A percentile compares a stretch with the other conserved stretches of the same genome.
phyloP scores from a whole-genome alignment of 92 coral and sea anemone genomes.

The Ricordea florida region DNA sequence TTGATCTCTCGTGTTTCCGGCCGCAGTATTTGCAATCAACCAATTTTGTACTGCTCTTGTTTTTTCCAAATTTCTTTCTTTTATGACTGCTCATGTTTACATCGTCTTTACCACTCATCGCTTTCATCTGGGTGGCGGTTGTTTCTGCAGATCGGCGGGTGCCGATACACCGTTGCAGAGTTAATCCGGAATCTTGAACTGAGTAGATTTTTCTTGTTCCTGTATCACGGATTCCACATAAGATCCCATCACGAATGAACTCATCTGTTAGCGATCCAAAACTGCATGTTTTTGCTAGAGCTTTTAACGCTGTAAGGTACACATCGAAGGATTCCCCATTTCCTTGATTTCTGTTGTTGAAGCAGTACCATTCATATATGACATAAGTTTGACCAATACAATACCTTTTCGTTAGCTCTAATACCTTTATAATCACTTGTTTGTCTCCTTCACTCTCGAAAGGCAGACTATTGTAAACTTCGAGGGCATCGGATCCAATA shows the following conservation, averaged over 20 bases:
- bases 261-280: no score
- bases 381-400: no score
- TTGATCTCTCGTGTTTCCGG: conserved; percentile 25
- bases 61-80: conserved; percentile 6
- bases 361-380: no score
- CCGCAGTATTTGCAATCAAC: conserved; percentile 44
- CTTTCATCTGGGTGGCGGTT: conserved; percentile 23
- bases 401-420: conserved; percentile 28
- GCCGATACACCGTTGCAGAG: no score
- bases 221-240: no score
- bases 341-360: no score
- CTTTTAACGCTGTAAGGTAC: conserved; percentile 24
- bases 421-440: conserved; percentile 17
- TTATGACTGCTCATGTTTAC: not conserved
- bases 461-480: conserved; percentile 32
- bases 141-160: no score
- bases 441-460: conserved; percentile 28
- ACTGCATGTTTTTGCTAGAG: conserved; percentile 18
- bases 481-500: conserved; percentile 3
- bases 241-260: no score
- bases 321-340: no score
- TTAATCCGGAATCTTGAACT: no score
- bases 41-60: not conserved
- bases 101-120: conserved; percentile 8
- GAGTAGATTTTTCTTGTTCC: no score